phyloP scores from a whole-genome alignment of 2,888 invertebrate genomes.

The Drosophila formosana region DNA sequence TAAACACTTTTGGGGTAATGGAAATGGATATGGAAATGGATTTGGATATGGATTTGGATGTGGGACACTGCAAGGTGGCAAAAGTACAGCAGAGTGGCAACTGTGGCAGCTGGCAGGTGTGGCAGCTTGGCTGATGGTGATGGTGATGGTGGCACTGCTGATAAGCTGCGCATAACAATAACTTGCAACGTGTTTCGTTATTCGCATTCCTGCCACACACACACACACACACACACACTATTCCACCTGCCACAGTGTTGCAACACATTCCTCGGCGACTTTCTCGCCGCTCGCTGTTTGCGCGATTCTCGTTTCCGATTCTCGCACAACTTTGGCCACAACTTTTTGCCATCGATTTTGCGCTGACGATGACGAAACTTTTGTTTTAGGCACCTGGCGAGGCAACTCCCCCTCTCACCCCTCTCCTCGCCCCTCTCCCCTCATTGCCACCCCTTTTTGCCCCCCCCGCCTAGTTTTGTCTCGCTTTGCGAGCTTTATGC shows the following conservation, averaged over 20 bases:
- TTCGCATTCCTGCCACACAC: conserved; percentile 27
- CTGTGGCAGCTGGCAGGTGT: conserved; percentile 15
- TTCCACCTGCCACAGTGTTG: background rate
- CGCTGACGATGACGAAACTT: conserved; percentile 68
- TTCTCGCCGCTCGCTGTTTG: conserved; percentile 2
- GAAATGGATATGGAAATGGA: conserved; percentile 25
- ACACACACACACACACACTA: background rate
- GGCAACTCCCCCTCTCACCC: conserved; percentile 28
- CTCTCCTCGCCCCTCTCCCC: background rate
- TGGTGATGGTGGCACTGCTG: conserved; percentile 37
- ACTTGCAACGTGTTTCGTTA: conserved; percentile 43
- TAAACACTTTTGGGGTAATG: conserved; percentile 49
- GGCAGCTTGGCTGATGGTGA: conserved; percentile 16
- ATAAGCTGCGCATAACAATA: conserved; percentile 49
- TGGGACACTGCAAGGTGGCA: conserved; percentile 27
- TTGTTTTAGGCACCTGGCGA: conserved; percentile 61
- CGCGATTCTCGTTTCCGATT: background rate
- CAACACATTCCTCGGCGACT: conserved; percentile 12
- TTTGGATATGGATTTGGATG: conserved; percentile 8
- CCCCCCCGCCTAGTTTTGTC: conserved; percentile 25
- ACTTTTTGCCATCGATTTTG: conserved; percentile 67
- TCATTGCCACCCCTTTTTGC: background rate
- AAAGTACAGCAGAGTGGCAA: background rate
- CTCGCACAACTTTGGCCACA: conserved; percentile 30
- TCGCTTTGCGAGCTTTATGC: conserved; percentile 58